Percentiles rank a stretch among this genome's conserved stretches.
Conservation (phyloP, 2,888 invertebrate species). For the Epicampocera succincta region DNA sequence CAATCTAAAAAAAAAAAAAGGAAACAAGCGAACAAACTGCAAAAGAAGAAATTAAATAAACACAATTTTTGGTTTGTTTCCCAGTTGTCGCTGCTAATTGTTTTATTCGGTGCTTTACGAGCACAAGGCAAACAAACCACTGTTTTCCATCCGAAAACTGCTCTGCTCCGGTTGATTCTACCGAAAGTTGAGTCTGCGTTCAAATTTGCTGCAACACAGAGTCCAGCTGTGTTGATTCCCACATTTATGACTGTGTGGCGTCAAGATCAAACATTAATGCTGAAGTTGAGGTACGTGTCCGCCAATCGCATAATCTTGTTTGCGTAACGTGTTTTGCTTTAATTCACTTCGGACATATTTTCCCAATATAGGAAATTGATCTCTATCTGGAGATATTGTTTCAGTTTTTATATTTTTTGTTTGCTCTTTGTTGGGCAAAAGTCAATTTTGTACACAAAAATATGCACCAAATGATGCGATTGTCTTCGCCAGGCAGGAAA, state of each 20-base stretch:
- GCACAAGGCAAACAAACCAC: constrained; percentile 17
- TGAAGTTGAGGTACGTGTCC: constrained; percentile 65
- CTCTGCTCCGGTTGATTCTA: constrained; percentile 8
- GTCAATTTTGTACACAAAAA: too few relatives aligned
- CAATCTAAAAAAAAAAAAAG: constrained; percentile 4
- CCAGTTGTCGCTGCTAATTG: constrained; percentile 65
- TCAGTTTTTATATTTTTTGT: background rate
- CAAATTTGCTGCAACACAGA: background rate
- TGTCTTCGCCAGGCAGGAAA: too few relatives aligned
- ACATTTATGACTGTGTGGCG: constrained; percentile 67
- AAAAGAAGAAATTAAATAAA: constrained; percentile 13
- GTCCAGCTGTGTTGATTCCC: constrained; percentile 68
- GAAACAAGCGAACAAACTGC: constrained; percentile 3
- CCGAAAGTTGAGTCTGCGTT: constrained; percentile 20
- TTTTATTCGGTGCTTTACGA: constrained; percentile 39
- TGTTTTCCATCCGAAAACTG: constrained; percentile 6
- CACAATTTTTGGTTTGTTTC: constrained; percentile 53
- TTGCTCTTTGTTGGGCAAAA: too few relatives aligned
- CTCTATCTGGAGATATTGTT: constrained; percentile 37
- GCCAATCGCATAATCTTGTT: constrained; percentile 64
- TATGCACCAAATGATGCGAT: too few relatives aligned
- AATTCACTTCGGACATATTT: constrained; percentile 15
- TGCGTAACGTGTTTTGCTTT: constrained; percentile 61
- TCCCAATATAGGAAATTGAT: constrained; percentile 46
- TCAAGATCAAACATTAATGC: constrained; percentile 68